Conservation (phyloP, 2,113 vertebrate species). For the Hippocampus zosterae region DNA sequence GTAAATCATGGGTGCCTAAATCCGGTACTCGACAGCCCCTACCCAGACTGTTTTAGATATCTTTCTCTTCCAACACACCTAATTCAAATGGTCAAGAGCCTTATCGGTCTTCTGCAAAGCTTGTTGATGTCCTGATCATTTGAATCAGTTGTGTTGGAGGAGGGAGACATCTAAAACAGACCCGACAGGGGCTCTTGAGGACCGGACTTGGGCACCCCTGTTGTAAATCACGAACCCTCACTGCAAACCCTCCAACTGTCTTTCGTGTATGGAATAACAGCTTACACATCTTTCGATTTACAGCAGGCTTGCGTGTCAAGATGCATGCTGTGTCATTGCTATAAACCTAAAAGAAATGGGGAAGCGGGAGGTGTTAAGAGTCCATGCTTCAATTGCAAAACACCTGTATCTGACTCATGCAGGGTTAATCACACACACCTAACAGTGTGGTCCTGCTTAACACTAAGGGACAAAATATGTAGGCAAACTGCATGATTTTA, state of each 20-base stretch:
- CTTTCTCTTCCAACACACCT: too few species aligned
- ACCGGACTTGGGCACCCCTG: too few species aligned
- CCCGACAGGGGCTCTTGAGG: too few species aligned
- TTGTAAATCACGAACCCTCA: constrained; percentile 24
- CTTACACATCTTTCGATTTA: constrained; percentile 39
- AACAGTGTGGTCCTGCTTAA: constrained; percentile 13
- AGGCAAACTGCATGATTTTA: neutral
- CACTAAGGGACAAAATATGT: constrained; percentile 8
- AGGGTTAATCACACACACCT: constrained; percentile 61
- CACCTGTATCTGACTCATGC: constrained; percentile 71
- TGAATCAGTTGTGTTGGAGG: too few species aligned
- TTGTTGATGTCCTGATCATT: too few species aligned
- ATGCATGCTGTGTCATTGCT: constrained; percentile 48
- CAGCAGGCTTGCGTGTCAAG: constrained; percentile 67
- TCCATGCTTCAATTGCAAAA: constrained; percentile 66
- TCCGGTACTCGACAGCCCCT: too few species aligned
- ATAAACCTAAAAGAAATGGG: constrained; percentile 54
- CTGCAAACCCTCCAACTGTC: constrained; percentile 41
- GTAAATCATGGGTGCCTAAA: constrained; percentile 8
- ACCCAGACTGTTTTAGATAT: too few species aligned
- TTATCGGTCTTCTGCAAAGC: too few species aligned
- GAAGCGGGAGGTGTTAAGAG: constrained; percentile 50
- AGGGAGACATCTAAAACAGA: too few species aligned
- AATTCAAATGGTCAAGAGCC: too few species aligned
- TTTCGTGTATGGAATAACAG: constrained; percentile 37